These are phyloP conservation scores for Phasia obesa DNA, from an alignment of 2,888 invertebrate genomes.

Conservation along the genomic window DNA sequence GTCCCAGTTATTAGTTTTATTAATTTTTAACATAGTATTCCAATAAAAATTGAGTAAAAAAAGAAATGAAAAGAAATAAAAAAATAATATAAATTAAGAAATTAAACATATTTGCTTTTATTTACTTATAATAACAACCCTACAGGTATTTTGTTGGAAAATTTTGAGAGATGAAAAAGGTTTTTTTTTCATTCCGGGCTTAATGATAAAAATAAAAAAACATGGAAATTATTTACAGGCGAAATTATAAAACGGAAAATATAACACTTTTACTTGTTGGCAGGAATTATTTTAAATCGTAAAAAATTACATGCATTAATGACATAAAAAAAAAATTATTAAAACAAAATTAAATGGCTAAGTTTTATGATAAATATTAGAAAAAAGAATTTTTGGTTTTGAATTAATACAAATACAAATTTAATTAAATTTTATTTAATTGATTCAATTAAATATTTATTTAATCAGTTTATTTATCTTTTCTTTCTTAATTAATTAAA, in stretches of 20 bases:
- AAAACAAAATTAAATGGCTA: constrained; percentile 31
- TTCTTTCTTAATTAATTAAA: no score
- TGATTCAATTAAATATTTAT: no score
- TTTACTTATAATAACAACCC: constrained; percentile 62
- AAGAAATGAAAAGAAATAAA: constrained; percentile 72
- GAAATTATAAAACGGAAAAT: constrained; percentile 13
- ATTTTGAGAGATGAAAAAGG: not conserved
- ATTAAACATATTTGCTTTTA: constrained; percentile 62
- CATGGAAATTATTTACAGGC: constrained; percentile 39
- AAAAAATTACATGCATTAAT: constrained; percentile 49
- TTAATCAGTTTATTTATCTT: no score
- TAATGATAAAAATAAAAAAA: constrained; percentile 26
- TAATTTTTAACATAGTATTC: constrained; percentile 44
- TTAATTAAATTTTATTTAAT: no score
- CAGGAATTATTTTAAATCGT: not conserved
- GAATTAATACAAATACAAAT: no score
- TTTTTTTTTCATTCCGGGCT: not conserved
- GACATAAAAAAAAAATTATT: constrained; percentile 27
- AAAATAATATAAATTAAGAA: constrained; percentile 72
- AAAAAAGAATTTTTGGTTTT: no score
- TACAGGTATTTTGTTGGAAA: not conserved
- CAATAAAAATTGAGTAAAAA: constrained; percentile 66
- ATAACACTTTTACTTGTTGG: not conserved
- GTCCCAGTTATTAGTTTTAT: constrained; percentile 46
- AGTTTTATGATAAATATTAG: no score